Percentiles rank a stretch among this genome's conserved stretches.
These are phyloP conservation scores for Iphiclides podalirius DNA, from an alignment of 2,888 invertebrate species.

Conservation along the genomic window DNA sequence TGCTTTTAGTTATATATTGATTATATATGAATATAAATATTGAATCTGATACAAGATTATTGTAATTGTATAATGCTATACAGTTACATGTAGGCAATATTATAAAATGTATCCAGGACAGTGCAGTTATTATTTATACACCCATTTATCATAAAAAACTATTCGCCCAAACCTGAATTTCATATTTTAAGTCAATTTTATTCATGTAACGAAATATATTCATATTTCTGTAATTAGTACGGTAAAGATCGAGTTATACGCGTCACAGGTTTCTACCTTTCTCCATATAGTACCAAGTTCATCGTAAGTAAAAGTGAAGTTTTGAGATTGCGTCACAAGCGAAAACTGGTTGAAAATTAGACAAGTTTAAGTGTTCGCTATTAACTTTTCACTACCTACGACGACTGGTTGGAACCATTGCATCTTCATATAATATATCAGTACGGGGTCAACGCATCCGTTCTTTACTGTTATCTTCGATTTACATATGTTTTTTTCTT, in stretches of 20 bases:
- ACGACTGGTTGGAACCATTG: background rate
- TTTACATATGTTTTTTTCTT: background rate
- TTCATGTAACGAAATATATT: constrained; percentile 2
- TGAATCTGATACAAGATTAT: no score
- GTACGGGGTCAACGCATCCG: background rate
- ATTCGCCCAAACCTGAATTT: no score
- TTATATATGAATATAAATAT: no score
- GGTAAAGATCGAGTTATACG: background rate
- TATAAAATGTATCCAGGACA: no score
- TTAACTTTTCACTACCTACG: constrained; percentile 20
- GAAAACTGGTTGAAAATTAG: constrained; percentile 23
- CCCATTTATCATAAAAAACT: no score
- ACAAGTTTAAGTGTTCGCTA: constrained; percentile 11
- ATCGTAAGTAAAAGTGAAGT: constrained; percentile 22
- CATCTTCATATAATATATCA: background rate
- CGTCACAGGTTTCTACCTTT: constrained; percentile 13
- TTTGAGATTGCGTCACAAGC: constrained; percentile 17
- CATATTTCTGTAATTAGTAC: constrained; percentile 6
- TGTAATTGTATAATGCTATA: no score
- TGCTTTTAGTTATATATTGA: no score
- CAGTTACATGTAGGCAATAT: no score
- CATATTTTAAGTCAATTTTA: no score
- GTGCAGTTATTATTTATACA: no score
- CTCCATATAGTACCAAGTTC: constrained; percentile 24
- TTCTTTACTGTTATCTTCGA: background rate